These are phyloP conservation scores for Girardinichthys multiradiatus DNA, from an alignment of 2,113 vertebrate genomes.

Conservation along the genomic window DNA sequence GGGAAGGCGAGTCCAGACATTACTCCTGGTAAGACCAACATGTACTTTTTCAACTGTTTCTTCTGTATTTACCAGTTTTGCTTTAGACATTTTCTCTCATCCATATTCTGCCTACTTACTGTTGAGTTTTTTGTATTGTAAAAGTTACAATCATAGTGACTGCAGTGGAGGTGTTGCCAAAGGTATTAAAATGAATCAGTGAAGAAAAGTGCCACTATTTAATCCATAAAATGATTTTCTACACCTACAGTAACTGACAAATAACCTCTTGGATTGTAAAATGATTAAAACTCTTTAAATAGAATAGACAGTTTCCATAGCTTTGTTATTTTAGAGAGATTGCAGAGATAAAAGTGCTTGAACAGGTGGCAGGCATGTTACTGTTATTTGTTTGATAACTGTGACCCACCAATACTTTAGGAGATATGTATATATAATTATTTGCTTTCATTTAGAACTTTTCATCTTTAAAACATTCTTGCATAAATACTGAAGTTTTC, in stretches of 20 bases:
- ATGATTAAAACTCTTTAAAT: neutral
- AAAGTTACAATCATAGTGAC: neutral
- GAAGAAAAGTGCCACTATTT: neutral
- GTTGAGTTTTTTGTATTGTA: neutral
- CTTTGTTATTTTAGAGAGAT: neutral
- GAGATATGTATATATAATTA: neutral
- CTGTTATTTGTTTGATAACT: neutral
- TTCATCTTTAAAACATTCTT: conserved; percentile 3
- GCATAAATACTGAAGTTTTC: conserved; percentile 14
- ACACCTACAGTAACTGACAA: neutral
- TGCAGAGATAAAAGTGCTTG: neutral
- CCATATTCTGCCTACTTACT: neutral
- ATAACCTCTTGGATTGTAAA: neutral
- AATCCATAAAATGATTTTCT: neutral
- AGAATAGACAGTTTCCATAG: neutral
- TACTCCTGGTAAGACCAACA: conserved; percentile 63
- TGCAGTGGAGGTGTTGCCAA: neutral
- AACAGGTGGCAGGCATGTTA: conserved; percentile 1
- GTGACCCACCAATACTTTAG: neutral
- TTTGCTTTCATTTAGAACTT: neutral
- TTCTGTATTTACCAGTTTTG: neutral
- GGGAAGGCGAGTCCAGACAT: conserved; percentile 40
- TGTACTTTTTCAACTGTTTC: neutral
- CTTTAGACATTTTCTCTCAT: neutral
- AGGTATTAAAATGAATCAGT: neutral